Evolutionary conservation across 1,140 invertebrate genomes (phyloP).

Genomic region (Drosophila simulans): DNA sequence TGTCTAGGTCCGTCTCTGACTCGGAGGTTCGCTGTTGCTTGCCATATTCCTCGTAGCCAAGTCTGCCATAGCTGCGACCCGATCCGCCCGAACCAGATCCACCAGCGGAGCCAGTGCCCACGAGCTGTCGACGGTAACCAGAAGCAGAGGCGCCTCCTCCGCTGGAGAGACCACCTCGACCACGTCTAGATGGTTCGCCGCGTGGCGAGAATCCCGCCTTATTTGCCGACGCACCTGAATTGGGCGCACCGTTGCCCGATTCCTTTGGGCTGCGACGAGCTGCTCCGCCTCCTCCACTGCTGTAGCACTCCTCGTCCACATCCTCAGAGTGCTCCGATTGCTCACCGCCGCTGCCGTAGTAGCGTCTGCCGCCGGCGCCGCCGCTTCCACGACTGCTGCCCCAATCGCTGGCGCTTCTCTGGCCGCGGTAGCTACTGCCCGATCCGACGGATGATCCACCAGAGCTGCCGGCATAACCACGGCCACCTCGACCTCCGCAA

Average conservation of each 20-base stretch:
- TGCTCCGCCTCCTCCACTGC: conserved; percentile 49
- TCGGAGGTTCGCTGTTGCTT: conserved; percentile 83
- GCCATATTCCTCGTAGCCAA: conserved; percentile 85
- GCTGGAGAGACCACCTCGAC: conserved; percentile 87
- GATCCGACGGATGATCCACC: conserved; percentile 69
- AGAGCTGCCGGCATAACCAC: conserved; percentile 48
- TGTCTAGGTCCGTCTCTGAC: conserved; percentile 86
- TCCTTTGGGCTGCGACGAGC: conserved; percentile 68
- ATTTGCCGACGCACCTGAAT: conserved; percentile 12
- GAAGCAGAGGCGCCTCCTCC: conserved; percentile 59
- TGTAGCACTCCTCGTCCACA: conserved; percentile 76
- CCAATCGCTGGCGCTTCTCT: conserved; percentile 66
- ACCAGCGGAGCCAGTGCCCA: conserved; percentile 16
- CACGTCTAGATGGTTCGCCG: conserved; percentile 92
- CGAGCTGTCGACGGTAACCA: conserved; percentile 17
- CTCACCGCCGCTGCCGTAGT: conserved; percentile 66
- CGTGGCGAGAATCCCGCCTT: conserved; percentile 89
- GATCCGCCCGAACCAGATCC: conserved; percentile 19
- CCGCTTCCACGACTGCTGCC: conserved; percentile 40
- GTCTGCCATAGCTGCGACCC: conserved; percentile 85
- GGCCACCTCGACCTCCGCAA: conserved; percentile 34
- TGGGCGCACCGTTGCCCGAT: conserved; percentile 15
- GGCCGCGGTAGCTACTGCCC: conserved; percentile 67
- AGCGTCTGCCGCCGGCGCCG: conserved; percentile 49
- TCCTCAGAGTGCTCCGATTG: conserved; percentile 79